A percentile compares a stretch with the other conserved stretches of the same genome.
Conservation (phyloP, 2,888 invertebrate species). For the Pachycephus smyrnensis region DNA sequence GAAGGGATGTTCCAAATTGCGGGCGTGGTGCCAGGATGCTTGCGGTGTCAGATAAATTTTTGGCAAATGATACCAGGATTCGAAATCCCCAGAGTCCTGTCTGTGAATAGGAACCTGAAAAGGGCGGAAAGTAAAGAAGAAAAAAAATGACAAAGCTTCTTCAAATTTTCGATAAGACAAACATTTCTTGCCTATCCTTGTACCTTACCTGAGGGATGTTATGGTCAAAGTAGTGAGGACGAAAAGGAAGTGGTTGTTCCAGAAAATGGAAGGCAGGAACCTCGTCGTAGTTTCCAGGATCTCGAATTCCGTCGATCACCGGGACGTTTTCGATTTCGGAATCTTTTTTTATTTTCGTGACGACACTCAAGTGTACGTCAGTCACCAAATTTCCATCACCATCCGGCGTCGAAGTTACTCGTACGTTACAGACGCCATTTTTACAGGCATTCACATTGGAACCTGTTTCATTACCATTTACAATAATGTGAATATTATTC, state of each 20-base stretch:
- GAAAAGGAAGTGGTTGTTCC: conserved; percentile 16
- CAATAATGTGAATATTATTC: conserved; percentile 42
- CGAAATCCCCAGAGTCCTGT: conserved; percentile 25
- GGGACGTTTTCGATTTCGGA: conserved; percentile 41
- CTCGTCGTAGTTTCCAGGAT: conserved; percentile 24
- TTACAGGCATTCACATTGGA: conserved; percentile 30
- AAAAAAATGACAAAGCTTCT: not conserved
- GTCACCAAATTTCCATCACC: conserved; percentile 42
- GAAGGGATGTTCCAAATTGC: conserved; percentile 16
- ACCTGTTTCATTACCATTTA: conserved; percentile 37
- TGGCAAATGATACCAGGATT: conserved; percentile 29
- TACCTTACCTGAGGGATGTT: conserved; percentile 45
- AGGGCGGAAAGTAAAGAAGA: not conserved
- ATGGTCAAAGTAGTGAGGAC: conserved; percentile 26
- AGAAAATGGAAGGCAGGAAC: conserved; percentile 21
- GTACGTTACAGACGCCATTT: conserved; percentile 41
- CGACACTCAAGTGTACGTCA: conserved; percentile 41
- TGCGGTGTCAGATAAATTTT: conserved; percentile 31
- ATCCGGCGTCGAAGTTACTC: conserved; percentile 33
- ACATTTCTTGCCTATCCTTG: not conserved
- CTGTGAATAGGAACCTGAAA: conserved; percentile 35
- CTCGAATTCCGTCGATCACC: conserved; percentile 45
- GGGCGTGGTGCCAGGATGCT: conserved; percentile 30
- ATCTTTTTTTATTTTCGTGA: conserved; percentile 35
- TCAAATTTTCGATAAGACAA: not conserved